Evolutionary conservation across 2,888 invertebrate genomes (phyloP).

Genomic region (Lutraria lutraria): DNA sequence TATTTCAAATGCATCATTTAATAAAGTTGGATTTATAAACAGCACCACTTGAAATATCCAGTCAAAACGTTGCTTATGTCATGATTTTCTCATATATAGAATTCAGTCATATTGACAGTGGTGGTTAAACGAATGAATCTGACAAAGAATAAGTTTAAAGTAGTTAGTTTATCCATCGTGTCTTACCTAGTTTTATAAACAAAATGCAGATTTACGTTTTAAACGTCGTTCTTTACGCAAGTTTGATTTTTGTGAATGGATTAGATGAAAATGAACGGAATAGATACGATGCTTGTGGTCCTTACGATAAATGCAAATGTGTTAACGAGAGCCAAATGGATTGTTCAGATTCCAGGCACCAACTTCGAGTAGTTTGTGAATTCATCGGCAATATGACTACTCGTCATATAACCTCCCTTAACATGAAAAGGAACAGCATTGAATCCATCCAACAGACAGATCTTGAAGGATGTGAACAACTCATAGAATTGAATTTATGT

Average conservation of each 20-base stretch:
- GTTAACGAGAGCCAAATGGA: not conserved
- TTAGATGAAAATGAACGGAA: not conserved
- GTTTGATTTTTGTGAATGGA: no score
- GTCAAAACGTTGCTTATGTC: no score
- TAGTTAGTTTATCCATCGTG: no score
- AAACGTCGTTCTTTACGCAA: not conserved
- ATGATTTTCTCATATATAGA: no score
- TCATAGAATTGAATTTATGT: not conserved
- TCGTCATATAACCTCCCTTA: not conserved
- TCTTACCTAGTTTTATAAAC: no score
- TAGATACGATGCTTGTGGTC: conserved; percentile 4
- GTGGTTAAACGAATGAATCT: no score
- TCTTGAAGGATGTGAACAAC: conserved; percentile 22
- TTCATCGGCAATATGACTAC: not conserved
- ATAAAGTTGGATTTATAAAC: no score
- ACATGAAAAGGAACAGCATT: not conserved
- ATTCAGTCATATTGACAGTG: no score
- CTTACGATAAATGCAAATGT: not conserved
- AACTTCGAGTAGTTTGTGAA: not conserved
- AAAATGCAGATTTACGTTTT: no score
- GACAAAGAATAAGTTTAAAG: no score
- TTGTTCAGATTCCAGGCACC: not conserved
- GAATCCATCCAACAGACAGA: not conserved
- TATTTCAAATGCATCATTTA: no score
- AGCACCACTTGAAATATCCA: no score